phyloP scores from a whole-genome alignment of 2,113 vertebrate genomes.

The Aleadryas rufinucha region DNA sequence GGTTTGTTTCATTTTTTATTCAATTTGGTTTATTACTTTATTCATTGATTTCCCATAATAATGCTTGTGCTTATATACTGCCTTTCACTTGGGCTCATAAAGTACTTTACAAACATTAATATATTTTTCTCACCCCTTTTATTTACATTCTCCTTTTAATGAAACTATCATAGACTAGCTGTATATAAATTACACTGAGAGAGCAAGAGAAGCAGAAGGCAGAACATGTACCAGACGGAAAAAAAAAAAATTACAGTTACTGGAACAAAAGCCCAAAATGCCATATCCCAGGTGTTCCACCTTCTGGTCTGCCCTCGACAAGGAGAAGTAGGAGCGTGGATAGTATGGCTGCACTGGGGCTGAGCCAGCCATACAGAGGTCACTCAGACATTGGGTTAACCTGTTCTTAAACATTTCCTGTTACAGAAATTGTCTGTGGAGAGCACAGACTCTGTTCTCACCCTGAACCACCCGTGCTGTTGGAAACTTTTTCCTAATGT shows the following conservation, averaged over 20 bases:
- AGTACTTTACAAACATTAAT: slow-evolving; percentile 14
- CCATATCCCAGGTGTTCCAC: not conserved
- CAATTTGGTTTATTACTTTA: slow-evolving; percentile 31
- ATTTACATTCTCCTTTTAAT: slow-evolving; percentile 27
- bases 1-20: not conserved
- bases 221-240: not conserved
- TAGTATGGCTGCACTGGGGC: not conserved
- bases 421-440: not conserved
- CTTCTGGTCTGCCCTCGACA: not conserved
- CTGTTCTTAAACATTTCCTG: not conserved
- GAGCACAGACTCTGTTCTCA: not conserved
- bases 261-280: not conserved
- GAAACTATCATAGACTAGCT: not conserved
- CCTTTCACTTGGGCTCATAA: not conserved
- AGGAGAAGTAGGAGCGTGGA: not conserved
- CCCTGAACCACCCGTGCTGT: not conserved
- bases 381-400: not conserved
- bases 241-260: not conserved
- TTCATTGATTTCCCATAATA: slow-evolving; percentile 51
- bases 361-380: not conserved
- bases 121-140: not conserved
- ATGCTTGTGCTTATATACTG: slow-evolving; percentile 12
- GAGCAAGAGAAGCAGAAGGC: not conserved
- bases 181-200: not conserved
- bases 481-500: not conserved